Conservation (phyloP, 2,888 invertebrate genomes). For the Hoplodrina ambigua region DNA sequence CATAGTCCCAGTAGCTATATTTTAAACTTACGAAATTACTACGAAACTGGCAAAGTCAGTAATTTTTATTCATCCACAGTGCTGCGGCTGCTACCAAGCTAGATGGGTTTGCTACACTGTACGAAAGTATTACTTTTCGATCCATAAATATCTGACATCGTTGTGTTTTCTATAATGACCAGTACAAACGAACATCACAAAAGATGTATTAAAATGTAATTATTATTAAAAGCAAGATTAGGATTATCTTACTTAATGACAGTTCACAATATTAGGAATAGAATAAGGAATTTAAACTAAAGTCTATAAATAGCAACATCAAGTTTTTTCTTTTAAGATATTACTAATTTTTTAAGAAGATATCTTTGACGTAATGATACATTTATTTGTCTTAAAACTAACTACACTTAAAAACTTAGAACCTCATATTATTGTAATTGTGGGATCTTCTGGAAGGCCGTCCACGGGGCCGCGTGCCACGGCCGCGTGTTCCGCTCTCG, state of each 20-base stretch:
- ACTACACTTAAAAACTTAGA: slow-evolving; percentile 67
- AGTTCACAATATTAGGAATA: background rate
- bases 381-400: slow-evolving; percentile 43
- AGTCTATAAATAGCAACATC: slow-evolving; percentile 28
- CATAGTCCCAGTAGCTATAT: too few relatives aligned
- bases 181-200: background rate
- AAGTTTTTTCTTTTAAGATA: slow-evolving; percentile 4
- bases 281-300: background rate
- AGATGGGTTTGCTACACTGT: background rate
- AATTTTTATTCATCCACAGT: too few relatives aligned
- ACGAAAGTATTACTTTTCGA: too few relatives aligned
- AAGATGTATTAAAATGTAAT: background rate
- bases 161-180: background rate
- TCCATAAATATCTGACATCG: background rate
- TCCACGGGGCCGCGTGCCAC: slow-evolving; percentile 83
- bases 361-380: slow-evolving; percentile 37
- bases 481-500: slow-evolving; percentile 84
- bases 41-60: too few relatives aligned
- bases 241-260: too few relatives aligned
- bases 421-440: slow-evolving; percentile 77
- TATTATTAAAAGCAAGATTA: background rate
- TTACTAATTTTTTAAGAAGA: slow-evolving; percentile 39
- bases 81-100: too few relatives aligned
- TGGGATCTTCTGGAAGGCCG: slow-evolving; percentile 81
- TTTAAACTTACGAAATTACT: too few relatives aligned